A percentile compares a stretch with the other conserved stretches of the same genome.
phyloP scores from a whole-genome alignment of 1,140 invertebrate species.

The Meloidogyne chitwoodi region DNA sequence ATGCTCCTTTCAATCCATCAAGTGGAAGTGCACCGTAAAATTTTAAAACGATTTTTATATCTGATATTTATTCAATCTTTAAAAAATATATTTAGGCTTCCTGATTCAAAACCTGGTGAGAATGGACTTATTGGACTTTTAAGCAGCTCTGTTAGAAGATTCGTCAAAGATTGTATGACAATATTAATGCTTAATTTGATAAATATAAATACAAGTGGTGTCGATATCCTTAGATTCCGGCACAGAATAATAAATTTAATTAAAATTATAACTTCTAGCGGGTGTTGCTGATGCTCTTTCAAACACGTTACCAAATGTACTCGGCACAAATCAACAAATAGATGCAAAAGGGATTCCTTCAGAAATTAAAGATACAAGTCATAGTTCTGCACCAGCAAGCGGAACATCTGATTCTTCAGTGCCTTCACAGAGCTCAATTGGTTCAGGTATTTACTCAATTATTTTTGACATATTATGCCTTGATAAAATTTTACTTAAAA shows the following conservation, averaged over 20 bases:
- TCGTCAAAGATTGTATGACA: slow-evolving; percentile 58
- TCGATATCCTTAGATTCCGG: too few species aligned
- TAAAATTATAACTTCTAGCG: slow-evolving; percentile 30
- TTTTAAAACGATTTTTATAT: background rate
- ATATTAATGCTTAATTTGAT: background rate
- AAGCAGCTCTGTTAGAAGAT: slow-evolving; percentile 56
- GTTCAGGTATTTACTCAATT: background rate
- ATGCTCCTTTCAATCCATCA: slow-evolving; percentile 34
- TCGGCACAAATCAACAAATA: slow-evolving; percentile 34
- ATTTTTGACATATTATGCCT: background rate
- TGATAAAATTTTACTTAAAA: too few species aligned
- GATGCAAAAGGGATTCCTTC: slow-evolving; percentile 1
- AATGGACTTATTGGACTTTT: slow-evolving; percentile 58
- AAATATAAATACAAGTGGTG: background rate
- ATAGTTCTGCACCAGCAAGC: slow-evolving; percentile 17
- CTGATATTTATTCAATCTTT: background rate
- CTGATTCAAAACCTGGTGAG: slow-evolving; percentile 59
- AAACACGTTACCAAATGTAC: slow-evolving; percentile 47
- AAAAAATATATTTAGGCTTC: slow-evolving; percentile 28
- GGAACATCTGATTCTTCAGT: slow-evolving; percentile 17
- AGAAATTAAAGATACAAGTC: slow-evolving; percentile 9
- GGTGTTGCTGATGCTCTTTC: slow-evolving; percentile 57
- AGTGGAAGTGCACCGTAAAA: slow-evolving; percentile 21
- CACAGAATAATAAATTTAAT: background rate
- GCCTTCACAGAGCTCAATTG: background rate